A percentile compares a stretch with the other conserved stretches of the same genome.
These are phyloP conservation scores for Ectobius pallidus DNA, from an alignment of 2,888 invertebrate species.

Conservation along the genomic window DNA sequence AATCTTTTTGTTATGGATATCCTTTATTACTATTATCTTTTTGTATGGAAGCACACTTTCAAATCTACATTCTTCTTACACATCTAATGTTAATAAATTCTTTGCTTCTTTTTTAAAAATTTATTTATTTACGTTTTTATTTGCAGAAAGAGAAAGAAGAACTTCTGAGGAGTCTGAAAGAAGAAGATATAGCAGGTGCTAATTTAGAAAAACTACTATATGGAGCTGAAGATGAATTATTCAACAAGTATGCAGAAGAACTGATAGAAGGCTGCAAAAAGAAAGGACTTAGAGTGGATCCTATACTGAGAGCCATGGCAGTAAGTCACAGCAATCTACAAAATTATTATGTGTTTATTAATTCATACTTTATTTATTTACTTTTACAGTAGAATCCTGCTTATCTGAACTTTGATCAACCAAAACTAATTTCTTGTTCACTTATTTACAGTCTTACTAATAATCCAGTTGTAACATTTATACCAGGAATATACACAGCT, in stretches of 20 bases:
- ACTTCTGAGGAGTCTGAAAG: not conserved
- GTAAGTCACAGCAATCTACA: too few species aligned
- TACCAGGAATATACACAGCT: too few species aligned
- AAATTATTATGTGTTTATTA: too few species aligned
- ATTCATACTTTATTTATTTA: too few species aligned
- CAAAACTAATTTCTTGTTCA: too few species aligned
- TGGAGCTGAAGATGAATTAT: not conserved
- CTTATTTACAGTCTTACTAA: too few species aligned
- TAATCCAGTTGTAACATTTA: too few species aligned
- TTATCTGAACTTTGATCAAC: too few species aligned
- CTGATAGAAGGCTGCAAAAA: not conserved
- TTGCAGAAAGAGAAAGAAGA: slow-evolving; percentile 6
- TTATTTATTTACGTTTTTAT: not conserved
- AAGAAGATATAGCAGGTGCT: not conserved
- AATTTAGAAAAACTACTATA: not conserved
- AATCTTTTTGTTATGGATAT: not conserved
- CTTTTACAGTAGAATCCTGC: too few species aligned
- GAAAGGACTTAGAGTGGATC: not conserved
- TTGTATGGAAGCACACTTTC: not conserved
- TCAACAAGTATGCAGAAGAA: not conserved
- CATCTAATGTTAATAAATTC: too few species aligned
- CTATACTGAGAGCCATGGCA: not conserved
- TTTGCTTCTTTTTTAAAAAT: not conserved
- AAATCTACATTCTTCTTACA: too few species aligned
- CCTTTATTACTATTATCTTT: not conserved